These are phyloP conservation scores for Danionella cerebrum DNA, from an alignment of 2,113 vertebrate species.

Conservation along the genomic window DNA sequence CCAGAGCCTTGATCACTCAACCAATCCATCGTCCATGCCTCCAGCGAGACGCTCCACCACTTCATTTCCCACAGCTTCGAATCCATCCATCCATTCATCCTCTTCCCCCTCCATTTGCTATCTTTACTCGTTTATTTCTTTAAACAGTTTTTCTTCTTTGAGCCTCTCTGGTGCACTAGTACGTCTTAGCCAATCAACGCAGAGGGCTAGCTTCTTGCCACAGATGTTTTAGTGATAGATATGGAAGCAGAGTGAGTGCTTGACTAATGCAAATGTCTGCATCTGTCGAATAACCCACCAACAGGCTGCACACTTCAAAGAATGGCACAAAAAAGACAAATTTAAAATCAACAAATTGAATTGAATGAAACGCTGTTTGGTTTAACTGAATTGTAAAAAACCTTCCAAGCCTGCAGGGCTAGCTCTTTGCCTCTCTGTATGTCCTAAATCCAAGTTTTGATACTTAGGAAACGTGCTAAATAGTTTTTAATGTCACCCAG, in stretches of 20 bases:
- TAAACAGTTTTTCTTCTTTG: not conserved
- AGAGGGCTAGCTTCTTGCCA: not conserved
- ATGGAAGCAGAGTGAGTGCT: not conserved
- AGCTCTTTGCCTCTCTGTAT: too few relatives aligned
- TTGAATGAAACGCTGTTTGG: too few relatives aligned
- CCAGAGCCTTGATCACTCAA: not conserved
- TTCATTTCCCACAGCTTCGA: not conserved
- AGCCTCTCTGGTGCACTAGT: not conserved
- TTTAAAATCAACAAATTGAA: too few relatives aligned
- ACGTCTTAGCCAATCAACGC: conserved; percentile 7
- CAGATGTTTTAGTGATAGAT: not conserved
- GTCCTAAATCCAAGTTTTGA: too few relatives aligned
- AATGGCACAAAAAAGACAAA: not conserved
- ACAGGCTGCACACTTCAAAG: not conserved
- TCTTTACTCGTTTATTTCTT: not conserved
- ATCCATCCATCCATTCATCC: conserved; percentile 3
- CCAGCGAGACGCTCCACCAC: not conserved
- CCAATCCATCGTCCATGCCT: not conserved
- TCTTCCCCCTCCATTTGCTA: not conserved
- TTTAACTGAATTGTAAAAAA: too few relatives aligned
- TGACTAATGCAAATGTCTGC: not conserved
- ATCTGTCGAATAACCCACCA: not conserved
- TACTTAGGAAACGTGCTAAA: too few relatives aligned
- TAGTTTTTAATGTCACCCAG: too few relatives aligned
- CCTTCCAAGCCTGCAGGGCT: too few relatives aligned